Percentiles rank a stretch among this genome's conserved stretches.
Conservation (phyloP, 2,113 vertebrate genomes). For the Pluvianellus socialis region DNA sequence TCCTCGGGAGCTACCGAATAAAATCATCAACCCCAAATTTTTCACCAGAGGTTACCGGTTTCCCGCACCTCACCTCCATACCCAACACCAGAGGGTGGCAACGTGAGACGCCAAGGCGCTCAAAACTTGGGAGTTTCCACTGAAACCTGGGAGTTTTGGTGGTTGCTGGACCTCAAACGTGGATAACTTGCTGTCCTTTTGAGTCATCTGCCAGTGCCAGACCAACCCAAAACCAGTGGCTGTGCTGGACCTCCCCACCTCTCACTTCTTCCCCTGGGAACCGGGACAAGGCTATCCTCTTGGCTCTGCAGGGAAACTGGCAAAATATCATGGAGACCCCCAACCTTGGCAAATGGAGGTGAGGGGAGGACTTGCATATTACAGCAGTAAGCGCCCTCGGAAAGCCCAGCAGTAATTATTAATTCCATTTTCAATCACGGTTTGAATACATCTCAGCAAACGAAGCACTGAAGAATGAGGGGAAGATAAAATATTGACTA, state of each 20-base stretch:
- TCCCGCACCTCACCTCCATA: background rate
- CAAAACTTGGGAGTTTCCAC: background rate
- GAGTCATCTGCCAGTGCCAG: background rate
- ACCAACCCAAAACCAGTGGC: background rate
- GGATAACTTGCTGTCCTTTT: background rate
- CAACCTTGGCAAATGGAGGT: background rate
- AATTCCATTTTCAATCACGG: background rate
- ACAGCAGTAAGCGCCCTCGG: background rate
- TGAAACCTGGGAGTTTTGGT: background rate
- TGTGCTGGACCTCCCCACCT: background rate
- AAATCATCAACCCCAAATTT: background rate
- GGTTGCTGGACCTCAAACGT: fast-evolving
- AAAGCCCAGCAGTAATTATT: slow-evolving; percentile 57
- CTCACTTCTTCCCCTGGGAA: background rate
- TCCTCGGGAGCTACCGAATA: background rate
- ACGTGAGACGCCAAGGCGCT: background rate
- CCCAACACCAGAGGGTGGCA: background rate
- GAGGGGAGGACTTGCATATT: background rate
- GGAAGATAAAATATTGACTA: slow-evolving; percentile 61
- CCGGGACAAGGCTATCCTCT: background rate
- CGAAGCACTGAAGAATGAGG: slow-evolving; percentile 16
- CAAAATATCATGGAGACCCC: background rate
- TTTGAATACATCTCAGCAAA: slow-evolving; percentile 39
- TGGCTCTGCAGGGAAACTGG: background rate
- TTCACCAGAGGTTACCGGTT: background rate